Evolutionary conservation across 2,797 vertebrate genomes (phyloP).

Genomic region (Pempheris klunzingeri): DNA sequence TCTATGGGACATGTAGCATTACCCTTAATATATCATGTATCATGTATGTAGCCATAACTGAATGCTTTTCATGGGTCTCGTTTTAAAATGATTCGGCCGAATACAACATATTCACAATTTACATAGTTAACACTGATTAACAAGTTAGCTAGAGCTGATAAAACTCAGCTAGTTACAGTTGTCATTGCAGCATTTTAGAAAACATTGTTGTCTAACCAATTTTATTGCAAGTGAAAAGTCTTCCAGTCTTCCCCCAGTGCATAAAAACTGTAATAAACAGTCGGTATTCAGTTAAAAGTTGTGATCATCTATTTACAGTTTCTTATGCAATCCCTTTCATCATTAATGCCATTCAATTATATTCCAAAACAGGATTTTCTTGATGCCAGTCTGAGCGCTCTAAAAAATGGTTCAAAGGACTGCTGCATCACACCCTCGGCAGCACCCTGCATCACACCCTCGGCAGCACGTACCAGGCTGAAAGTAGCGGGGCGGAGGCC

Average conservation of each 20-base stretch:
- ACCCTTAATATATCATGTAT: too few relatives aligned
- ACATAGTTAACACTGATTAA: too few relatives aligned
- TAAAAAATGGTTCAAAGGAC: conserved; percentile 25
- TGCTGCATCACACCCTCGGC: conserved; percentile 25
- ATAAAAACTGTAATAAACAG: neutral
- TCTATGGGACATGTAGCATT: too few relatives aligned
- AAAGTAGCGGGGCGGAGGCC: conserved; percentile 55
- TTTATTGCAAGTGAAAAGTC: neutral
- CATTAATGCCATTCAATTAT: neutral
- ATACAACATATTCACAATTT: too few relatives aligned
- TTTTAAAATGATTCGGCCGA: too few relatives aligned
- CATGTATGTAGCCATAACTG: too few relatives aligned
- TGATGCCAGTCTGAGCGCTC: conserved; percentile 12
- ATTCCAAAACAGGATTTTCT: conserved; percentile 8
- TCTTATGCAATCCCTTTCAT: neutral
- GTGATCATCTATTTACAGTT: neutral
- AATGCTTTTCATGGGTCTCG: too few relatives aligned
- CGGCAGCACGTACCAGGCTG: conserved; percentile 68
- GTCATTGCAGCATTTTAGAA: too few relatives aligned
- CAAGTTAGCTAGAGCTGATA: too few relatives aligned
- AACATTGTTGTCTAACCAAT: too few relatives aligned
- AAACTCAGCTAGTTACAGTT: too few relatives aligned
- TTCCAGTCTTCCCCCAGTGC: neutral
- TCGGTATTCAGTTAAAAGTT: too few relatives aligned
- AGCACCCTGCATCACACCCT: conserved; percentile 58